Conservation (phyloP, 2,888 invertebrate species). For the Tuberolachnus salignus region DNA sequence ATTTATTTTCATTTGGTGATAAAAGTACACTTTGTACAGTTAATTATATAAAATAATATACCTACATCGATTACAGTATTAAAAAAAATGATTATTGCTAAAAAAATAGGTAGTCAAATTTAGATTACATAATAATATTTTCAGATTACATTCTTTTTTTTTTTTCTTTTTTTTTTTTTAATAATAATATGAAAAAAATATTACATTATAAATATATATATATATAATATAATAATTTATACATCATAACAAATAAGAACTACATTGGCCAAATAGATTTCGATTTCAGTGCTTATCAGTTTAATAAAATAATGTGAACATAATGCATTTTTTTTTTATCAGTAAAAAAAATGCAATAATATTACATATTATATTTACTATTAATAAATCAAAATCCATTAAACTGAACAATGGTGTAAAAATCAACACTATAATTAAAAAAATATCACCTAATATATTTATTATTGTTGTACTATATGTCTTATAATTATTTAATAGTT, state of each 20-base stretch:
- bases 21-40: conserved; percentile 48
- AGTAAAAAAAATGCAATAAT: conserved; percentile 16
- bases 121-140: conserved; percentile 23
- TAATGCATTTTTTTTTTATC: conserved; percentile 13
- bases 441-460: conserved; percentile 10
- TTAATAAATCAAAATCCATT: conserved; percentile 14
- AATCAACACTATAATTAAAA: neutral
- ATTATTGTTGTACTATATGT: conserved; percentile 39
- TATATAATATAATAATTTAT: conserved; percentile 24
- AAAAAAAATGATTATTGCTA: conserved; percentile 51
- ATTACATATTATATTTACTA: conserved; percentile 7
- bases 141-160: conserved; percentile 39
- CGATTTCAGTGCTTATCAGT: conserved; percentile 31
- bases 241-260: conserved; percentile 32
- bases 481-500: conserved; percentile 19
- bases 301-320: conserved; percentile 20
- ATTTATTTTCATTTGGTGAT: conserved; percentile 49
- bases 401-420: conserved; percentile 11
- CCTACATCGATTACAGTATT: conserved; percentile 36
- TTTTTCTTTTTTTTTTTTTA: neutral
- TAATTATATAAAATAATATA: conserved; percentile 49
- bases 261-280: conserved; percentile 36
- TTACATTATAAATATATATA: neutral
- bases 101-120: conserved; percentile 47
- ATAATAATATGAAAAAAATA: conserved; percentile 15